Conservation (phyloP, 2,888 invertebrate species). For the Metalampra italica region DNA sequence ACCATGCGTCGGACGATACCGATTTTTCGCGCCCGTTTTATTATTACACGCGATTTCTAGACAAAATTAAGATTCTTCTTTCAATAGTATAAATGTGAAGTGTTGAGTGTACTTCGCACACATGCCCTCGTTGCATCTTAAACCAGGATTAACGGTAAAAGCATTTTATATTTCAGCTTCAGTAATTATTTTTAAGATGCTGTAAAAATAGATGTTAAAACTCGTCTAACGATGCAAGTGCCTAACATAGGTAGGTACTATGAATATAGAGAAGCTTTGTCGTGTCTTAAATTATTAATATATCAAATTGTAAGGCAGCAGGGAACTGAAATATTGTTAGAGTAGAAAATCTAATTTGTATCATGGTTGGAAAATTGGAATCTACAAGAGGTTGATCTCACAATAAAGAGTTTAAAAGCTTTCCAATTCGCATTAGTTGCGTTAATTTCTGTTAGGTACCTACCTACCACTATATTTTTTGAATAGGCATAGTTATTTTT, state of each 20-base stretch:
- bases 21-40: slow-evolving; percentile 59
- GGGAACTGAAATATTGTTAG: no score
- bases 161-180: slow-evolving; percentile 23
- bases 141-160: slow-evolving; percentile 71
- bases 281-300: no score
- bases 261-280: no score
- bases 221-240: slow-evolving; percentile 10
- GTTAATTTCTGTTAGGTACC: no score
- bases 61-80: slow-evolving; percentile 21
- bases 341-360: no score
- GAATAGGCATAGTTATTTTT: no score
- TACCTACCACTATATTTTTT: no score
- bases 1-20: slow-evolving; percentile 51
- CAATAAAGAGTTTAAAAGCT: no score
- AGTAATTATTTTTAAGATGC: slow-evolving; percentile 34
- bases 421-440: no score
- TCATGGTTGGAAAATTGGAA: no score
- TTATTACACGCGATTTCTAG: slow-evolving; percentile 36
- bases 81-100: slow-evolving; percentile 12
- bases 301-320: slow-evolving; percentile 1
- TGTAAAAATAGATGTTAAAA: slow-evolving; percentile 40
- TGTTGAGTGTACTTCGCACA: slow-evolving; percentile 45
- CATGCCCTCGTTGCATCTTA: slow-evolving; percentile 74
- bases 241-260: no score
- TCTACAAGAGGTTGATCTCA: no score